Percentiles rank a stretch among this genome's conserved stretches.
Conservation (phyloP, 92 coral and sea anemone genomes). For the Parazoanthus darwini region DNA sequence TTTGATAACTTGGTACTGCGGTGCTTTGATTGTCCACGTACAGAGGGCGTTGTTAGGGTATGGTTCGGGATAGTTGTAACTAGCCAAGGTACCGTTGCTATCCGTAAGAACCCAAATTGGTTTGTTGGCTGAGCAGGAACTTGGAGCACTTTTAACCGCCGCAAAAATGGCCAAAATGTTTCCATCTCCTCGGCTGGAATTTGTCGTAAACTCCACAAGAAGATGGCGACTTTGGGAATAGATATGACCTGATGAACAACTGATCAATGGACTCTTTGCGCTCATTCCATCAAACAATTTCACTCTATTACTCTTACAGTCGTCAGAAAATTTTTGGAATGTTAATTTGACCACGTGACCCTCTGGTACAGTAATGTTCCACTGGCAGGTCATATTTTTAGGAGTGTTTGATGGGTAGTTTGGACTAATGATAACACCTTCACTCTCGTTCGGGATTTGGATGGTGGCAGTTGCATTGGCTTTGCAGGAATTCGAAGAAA, state of each 20-base stretch:
- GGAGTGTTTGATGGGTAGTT: slow-evolving; percentile 11
- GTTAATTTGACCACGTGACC: neutral
- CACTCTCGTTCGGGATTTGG: neutral
- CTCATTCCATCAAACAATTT: slow-evolving; percentile 28
- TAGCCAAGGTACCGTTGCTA: slow-evolving; percentile 19
- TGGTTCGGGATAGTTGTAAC: slow-evolving; percentile 5
- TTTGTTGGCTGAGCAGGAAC: neutral
- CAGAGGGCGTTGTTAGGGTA: neutral
- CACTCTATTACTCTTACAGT: neutral
- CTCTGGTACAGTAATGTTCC: slow-evolving; percentile 25
- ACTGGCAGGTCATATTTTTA: slow-evolving; percentile 18
- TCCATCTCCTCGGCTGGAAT: neutral
- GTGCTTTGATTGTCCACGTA: slow-evolving; percentile 4
- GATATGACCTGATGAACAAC: neutral
- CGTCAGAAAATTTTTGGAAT: neutral
- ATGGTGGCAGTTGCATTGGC: slow-evolving; percentile 1
- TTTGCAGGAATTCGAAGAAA: slow-evolving; percentile 30
- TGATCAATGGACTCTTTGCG: neutral
- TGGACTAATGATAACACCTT: slow-evolving; percentile 18
- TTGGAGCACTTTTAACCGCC: neutral
- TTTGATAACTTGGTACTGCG: neutral
- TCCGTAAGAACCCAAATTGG: neutral
- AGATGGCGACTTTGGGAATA: slow-evolving; percentile 21
- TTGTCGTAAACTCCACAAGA: slow-evolving; percentile 5
- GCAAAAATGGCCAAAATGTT: slow-evolving; percentile 1